phyloP scores from a whole-genome alignment of 2,797 vertebrate genomes.

The Sparus aurata region DNA sequence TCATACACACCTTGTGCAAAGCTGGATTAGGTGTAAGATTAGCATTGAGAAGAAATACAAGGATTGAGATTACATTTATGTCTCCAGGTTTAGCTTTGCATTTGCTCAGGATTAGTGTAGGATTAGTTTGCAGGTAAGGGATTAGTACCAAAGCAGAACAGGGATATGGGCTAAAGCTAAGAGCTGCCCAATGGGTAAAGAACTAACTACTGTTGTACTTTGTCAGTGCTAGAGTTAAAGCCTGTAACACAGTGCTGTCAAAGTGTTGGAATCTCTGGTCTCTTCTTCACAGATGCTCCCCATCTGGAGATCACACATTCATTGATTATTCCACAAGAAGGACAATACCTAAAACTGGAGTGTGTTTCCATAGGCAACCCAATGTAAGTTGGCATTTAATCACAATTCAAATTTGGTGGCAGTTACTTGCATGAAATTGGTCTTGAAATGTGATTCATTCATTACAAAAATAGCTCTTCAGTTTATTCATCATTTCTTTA shows the following conservation, averaged over 20 bases:
- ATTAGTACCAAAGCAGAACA: slow-evolving; percentile 74
- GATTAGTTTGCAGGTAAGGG: slow-evolving; percentile 82
- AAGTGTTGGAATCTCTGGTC: slow-evolving; percentile 35
- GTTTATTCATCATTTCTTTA: background rate
- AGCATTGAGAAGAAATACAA: slow-evolving; percentile 68
- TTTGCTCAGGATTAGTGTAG: slow-evolving; percentile 78
- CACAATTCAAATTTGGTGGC: slow-evolving; percentile 9
- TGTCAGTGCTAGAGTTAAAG: slow-evolving; percentile 56
- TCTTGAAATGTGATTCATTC: slow-evolving; percentile 13
- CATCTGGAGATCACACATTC: slow-evolving; percentile 94
- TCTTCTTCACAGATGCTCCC: slow-evolving; percentile 90
- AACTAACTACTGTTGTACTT: slow-evolving; percentile 59
- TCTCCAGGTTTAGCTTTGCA: slow-evolving; percentile 74
- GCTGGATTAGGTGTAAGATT: slow-evolving; percentile 65
- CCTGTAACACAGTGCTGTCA: slow-evolving; percentile 21
- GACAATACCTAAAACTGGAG: slow-evolving; percentile 96
- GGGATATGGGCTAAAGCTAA: slow-evolving; percentile 63
- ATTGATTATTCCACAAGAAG: slow-evolving; percentile 95
- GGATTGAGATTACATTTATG: slow-evolving; percentile 73
- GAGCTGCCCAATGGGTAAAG: slow-evolving; percentile 66
- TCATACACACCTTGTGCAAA: slow-evolving; percentile 38
- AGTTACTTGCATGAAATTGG: background rate
- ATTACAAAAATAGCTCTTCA: background rate
- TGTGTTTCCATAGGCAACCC: slow-evolving; percentile 99
- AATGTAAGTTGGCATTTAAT: slow-evolving; percentile 88